Evolutionary conservation across 2,797 vertebrate genomes (phyloP).

Genomic region (Lagocephalus sceleratus): DNA sequence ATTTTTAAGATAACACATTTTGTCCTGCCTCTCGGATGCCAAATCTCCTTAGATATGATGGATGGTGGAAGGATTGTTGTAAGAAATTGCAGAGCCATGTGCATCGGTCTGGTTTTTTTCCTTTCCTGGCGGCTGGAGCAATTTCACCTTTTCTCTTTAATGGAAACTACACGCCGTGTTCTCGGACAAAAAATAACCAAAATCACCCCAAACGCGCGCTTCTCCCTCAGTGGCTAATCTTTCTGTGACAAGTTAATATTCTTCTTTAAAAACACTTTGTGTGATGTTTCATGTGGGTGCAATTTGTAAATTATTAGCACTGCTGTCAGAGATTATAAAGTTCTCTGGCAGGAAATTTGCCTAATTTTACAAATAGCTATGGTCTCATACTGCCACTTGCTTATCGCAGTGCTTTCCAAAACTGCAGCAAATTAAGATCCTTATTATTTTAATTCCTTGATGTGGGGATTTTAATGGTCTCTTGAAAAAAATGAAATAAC

Average conservation of each 20-base stretch:
- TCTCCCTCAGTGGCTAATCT: conserved; percentile 40
- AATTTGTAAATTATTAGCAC: conserved; percentile 71
- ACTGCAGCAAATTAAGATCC: conserved; percentile 79
- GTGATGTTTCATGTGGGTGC: conserved; percentile 68
- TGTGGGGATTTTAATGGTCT: conserved; percentile 78
- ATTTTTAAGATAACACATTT: conserved; percentile 68
- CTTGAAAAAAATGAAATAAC: conserved; percentile 81
- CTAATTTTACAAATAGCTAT: conserved; percentile 67
- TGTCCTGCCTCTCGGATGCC: conserved; percentile 49
- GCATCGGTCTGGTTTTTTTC: conserved; percentile 11
- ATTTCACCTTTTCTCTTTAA: conserved; percentile 29
- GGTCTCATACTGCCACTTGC: conserved; percentile 66
- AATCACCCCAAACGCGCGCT: too few species aligned
- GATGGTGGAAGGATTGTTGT: conserved; percentile 56
- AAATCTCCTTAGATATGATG: conserved; percentile 58
- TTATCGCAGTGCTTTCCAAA: conserved; percentile 69
- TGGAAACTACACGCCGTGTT: conserved; percentile 23
- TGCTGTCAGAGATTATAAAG: conserved; percentile 68
- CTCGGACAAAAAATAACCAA: neutral
- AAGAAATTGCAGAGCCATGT: conserved; percentile 37
- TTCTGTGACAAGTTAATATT: conserved; percentile 65
- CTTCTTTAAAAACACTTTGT: conserved; percentile 66
- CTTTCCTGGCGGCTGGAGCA: neutral
- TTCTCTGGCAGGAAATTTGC: conserved; percentile 63
- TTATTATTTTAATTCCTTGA: conserved; percentile 79